These are phyloP conservation scores for Macaria notata DNA, from an alignment of 2,888 invertebrate genomes.

Conservation along the genomic window DNA sequence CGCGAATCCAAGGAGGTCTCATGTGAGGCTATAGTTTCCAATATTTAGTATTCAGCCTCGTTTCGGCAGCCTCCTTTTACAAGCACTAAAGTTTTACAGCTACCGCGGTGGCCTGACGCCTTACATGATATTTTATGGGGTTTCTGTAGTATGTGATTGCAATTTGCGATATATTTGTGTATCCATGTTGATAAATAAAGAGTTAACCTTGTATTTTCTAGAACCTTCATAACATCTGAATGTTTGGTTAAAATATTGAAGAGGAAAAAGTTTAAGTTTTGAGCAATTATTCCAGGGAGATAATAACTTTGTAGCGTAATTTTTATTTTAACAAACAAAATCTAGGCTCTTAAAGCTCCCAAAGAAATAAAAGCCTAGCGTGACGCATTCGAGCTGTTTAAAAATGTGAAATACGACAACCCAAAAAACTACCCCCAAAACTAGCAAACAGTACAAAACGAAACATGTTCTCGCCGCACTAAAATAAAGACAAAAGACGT, in stretches of 20 bases:
- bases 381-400: conserved; percentile 22
- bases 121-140: conserved; percentile 10
- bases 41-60: conserved; percentile 12
- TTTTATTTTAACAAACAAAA: too few relatives aligned
- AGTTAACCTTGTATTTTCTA: too few relatives aligned
- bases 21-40: conserved; percentile 11
- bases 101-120: conserved; percentile 11
- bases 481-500: conserved; percentile 78
- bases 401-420: conserved; percentile 40
- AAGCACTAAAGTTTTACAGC: conserved; percentile 10
- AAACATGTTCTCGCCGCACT: conserved; percentile 65
- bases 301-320: too few relatives aligned
- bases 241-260: too few relatives aligned
- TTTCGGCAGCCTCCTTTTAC: background rate
- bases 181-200: too few relatives aligned
- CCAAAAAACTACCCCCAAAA: conserved; percentile 44
- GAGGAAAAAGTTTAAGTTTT: too few relatives aligned
- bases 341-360: too few relatives aligned
- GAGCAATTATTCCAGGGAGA: too few relatives aligned
- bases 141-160: background rate
- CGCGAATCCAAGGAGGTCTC: conserved; percentile 30
- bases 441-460: conserved; percentile 60
- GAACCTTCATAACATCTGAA: too few relatives aligned
- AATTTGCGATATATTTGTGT: too few relatives aligned
- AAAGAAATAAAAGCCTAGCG: conserved; percentile 8